Percentiles rank a stretch among this genome's conserved stretches.
Conservation (phyloP, 1,140 invertebrate species). For the Planococcus citri region DNA sequence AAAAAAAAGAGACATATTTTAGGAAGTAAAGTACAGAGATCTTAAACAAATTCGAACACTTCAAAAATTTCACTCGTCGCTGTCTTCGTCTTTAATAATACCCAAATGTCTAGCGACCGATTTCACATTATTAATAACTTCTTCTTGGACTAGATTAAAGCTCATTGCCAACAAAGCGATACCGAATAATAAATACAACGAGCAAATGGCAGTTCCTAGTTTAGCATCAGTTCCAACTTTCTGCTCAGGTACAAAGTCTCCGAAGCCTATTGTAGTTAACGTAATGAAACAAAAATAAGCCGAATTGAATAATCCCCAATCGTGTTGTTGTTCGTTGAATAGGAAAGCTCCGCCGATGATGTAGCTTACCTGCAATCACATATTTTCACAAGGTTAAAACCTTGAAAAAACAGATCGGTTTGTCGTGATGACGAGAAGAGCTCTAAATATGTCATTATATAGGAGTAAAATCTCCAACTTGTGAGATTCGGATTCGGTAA, state of each 20-base stretch:
- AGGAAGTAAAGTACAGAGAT: no score
- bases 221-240: conserved; percentile 49
- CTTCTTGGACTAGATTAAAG: conserved; percentile 91
- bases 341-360: conserved; percentile 76
- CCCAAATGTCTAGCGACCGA: conserved; percentile 66
- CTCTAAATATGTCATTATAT: background rate
- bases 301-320: conserved; percentile 76
- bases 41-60: background rate
- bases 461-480: no score
- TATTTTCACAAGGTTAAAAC: background rate
- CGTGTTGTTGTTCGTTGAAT: conserved; percentile 69
- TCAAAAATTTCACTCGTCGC: conserved; percentile 33
- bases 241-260: conserved; percentile 84
- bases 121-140: conserved; percentile 77
- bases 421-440: background rate
- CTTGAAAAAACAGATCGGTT: background rate
- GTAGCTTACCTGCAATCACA: conserved; percentile 42
- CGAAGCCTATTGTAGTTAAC: conserved; percentile 87
- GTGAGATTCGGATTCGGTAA: background rate
- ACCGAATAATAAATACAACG: conserved; percentile 85
- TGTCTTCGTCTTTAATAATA: conserved; percentile 69
- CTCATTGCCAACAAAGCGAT: conserved; percentile 97
- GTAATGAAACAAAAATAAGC: conserved; percentile 95
- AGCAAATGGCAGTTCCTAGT: conserved; percentile 77
- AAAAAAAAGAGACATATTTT: background rate